A percentile compares a stretch with the other conserved stretches of the same genome.
phyloP scores from a whole-genome alignment of 2,113 vertebrate species.

The Carettochelys insculpta region DNA sequence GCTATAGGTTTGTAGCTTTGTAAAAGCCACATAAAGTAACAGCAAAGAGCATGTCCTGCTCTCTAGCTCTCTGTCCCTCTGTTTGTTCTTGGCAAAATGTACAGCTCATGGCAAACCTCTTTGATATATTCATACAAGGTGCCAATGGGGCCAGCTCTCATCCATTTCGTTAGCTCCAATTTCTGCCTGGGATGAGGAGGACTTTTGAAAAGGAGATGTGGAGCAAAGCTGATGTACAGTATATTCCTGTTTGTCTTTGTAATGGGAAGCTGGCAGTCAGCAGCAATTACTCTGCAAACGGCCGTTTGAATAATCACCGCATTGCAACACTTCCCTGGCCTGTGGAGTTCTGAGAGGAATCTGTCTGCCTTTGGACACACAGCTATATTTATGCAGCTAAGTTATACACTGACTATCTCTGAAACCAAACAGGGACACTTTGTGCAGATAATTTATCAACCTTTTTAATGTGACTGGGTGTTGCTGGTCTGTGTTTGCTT shows the following conservation, averaged over 20 bases:
- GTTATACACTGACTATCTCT: accelerated
- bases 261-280: not conserved
- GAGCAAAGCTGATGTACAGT: not conserved
- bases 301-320: not conserved
- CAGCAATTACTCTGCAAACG: not conserved
- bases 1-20: no score
- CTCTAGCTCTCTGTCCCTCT: not conserved
- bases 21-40: not conserved
- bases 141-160: not conserved
- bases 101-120: accelerated
- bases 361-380: not conserved
- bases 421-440: accelerated
- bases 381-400: no score
- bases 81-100: not conserved
- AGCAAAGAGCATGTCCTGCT: not conserved
- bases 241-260: not conserved
- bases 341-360: not conserved
- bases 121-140: not conserved
- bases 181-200: accelerated
- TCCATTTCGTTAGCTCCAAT: not conserved
- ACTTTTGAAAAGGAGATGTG: not conserved
- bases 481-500: not conserved
- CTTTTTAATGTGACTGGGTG: accelerated
- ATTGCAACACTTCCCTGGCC: accelerated
- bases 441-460: accelerated